Conservation (phyloP, 2,888 invertebrate species). For the Meiosimyza platycephala region DNA sequence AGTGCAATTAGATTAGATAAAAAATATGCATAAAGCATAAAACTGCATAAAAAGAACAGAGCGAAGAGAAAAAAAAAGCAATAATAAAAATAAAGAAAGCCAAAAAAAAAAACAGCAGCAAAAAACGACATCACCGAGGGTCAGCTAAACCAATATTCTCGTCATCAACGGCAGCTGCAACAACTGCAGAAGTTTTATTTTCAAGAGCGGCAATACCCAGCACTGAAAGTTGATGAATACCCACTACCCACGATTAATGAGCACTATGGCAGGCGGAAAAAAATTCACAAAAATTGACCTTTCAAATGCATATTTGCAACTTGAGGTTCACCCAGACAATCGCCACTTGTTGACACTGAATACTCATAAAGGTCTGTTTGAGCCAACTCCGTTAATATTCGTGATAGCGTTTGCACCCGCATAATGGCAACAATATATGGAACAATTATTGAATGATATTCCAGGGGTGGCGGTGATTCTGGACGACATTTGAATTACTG, state of each 20-base stretch:
- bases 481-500: slow-evolving; percentile 52
- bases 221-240: slow-evolving; percentile 48
- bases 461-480: slow-evolving; percentile 50
- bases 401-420: slow-evolving; percentile 57
- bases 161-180: no score
- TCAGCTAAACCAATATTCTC: no score
- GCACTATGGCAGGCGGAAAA: slow-evolving; percentile 46
- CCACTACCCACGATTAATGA: slow-evolving; percentile 51
- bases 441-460: slow-evolving; percentile 50
- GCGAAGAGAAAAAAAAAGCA: no score
- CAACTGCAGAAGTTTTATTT: no score
- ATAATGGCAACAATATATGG: slow-evolving; percentile 56
- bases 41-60: no score
- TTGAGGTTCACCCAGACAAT: slow-evolving; percentile 55
- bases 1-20: no score
- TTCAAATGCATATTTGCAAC: slow-evolving; percentile 58
- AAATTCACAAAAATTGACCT: slow-evolving; percentile 54
- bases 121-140: no score
- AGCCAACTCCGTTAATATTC: slow-evolving; percentile 55
- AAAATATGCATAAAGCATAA: no score
- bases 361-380: slow-evolving; percentile 58
- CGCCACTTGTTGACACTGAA: slow-evolving; percentile 56
- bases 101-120: no score
- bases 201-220: no score
- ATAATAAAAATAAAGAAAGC: no score